Percentiles rank a stretch among this genome's conserved stretches.
phyloP scores from a whole-genome alignment of 2,888 invertebrate species.

The Cacoxenus indagator region DNA sequence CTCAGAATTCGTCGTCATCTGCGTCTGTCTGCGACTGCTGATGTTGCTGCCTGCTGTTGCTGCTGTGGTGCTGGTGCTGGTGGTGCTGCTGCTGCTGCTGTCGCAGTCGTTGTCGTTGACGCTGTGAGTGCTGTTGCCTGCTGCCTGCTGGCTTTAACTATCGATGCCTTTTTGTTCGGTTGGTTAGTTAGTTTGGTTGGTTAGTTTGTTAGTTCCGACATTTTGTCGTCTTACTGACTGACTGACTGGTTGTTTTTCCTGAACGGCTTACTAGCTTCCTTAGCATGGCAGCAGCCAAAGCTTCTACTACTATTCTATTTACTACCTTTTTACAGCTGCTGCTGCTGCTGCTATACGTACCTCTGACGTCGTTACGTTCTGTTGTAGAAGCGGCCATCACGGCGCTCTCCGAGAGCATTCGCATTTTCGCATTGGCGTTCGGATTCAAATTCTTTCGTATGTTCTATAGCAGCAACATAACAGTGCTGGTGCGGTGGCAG shows the following conservation, averaged over 20 bases:
- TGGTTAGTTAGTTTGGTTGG: too few relatives aligned
- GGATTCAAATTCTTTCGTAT: too few relatives aligned
- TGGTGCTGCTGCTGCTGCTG: too few relatives aligned
- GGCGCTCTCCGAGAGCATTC: too few relatives aligned
- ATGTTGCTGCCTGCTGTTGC: not conserved
- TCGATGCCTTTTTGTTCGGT: too few relatives aligned
- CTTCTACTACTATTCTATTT: not conserved
- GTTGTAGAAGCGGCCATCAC: too few relatives aligned
- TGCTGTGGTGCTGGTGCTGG: not conserved
- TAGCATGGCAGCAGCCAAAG: constrained; percentile 30
- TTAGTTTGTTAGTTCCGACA: too few relatives aligned
- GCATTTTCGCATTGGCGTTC: too few relatives aligned
- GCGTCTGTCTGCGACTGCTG: constrained; percentile 19
- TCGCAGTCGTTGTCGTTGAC: constrained; percentile 43
- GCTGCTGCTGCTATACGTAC: constrained; percentile 10
- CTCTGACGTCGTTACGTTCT: too few relatives aligned
- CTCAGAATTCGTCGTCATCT: not conserved
- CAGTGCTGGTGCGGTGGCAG: too few relatives aligned
- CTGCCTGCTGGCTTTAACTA: constrained; percentile 44
- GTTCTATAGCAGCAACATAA: too few relatives aligned
- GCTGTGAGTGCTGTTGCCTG: constrained; percentile 31
- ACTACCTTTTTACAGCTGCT: constrained; percentile 24
- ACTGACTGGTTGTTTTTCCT: constrained; percentile 20
- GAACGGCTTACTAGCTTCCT: constrained; percentile 36
- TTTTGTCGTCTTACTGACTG: not conserved